Evolutionary conservation across 23 tunicate genomes (phyloP).

Genomic region (Trididemnum miniatum): DNA sequence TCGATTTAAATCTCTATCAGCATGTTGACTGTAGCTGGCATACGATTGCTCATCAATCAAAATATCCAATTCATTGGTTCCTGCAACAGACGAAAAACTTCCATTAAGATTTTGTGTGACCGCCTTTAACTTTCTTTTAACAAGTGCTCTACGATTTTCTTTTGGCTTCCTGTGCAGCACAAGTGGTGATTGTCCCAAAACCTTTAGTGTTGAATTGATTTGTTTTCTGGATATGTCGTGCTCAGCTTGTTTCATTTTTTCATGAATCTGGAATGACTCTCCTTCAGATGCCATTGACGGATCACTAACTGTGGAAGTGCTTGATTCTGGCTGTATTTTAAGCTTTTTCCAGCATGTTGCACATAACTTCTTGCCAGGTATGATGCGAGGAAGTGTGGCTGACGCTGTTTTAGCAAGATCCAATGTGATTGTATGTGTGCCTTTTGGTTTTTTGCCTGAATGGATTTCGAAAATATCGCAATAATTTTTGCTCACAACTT

Average conservation of each 20-base stretch:
- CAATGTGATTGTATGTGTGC: background rate
- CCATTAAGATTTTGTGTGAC: conserved; percentile 15
- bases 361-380: background rate
- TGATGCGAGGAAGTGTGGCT: background rate
- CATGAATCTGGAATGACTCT: too few relatives aligned
- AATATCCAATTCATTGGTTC: conserved; percentile 12
- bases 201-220: background rate
- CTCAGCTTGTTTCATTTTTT: background rate
- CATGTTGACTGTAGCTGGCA: background rate
- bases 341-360: background rate
- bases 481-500: background rate
- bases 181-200: background rate
- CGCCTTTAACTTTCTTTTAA: background rate
- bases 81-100: conserved; percentile 15
- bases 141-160: background rate
- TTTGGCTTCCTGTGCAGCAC: conserved; percentile 11
- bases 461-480: conserved; percentile 1
- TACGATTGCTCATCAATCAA: background rate
- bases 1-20: conserved; percentile 9
- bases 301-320: background rate
- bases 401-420: background rate
- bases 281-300: background rate
- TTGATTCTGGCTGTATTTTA: background rate
- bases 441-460: conserved; percentile 6
- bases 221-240: background rate